phyloP scores from a whole-genome alignment of 2,888 invertebrate genomes.

The Apantesis nais region DNA sequence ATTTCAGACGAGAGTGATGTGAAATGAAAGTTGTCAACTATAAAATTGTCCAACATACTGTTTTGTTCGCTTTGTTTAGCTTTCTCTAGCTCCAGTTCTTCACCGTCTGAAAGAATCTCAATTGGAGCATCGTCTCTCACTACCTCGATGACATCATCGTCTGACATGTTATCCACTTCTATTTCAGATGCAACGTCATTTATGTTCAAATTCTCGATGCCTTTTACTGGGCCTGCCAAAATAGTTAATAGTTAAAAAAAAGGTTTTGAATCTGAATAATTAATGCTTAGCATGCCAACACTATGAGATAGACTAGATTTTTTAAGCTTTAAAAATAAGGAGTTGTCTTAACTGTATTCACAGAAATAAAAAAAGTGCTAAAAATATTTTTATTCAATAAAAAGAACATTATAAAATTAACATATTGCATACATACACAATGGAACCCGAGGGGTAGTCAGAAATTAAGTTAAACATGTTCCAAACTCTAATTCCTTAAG shows the following conservation, averaged over 20 bases:
- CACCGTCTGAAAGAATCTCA: constrained; percentile 77
- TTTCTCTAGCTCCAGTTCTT: constrained; percentile 67
- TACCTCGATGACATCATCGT: constrained; percentile 81
- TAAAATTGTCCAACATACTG: constrained; percentile 18
- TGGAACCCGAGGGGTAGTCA: background rate
- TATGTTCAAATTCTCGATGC: constrained; percentile 48
- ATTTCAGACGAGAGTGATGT: constrained; percentile 49
- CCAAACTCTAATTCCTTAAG: background rate
- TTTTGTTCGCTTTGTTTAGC: constrained; percentile 42
- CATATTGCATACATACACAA: background rate
- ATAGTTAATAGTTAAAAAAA: background rate
- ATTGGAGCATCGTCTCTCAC: constrained; percentile 79
- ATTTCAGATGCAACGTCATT: constrained; percentile 51
- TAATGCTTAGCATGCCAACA: background rate
- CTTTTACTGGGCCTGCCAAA: constrained; percentile 37
- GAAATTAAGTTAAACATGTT: background rate
- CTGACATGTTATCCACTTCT: constrained; percentile 62
- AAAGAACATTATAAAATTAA: constrained; percentile 2
- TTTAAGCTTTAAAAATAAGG: background rate
- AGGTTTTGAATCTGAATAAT: background rate
- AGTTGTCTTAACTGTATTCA: background rate
- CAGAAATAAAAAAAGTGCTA: background rate
- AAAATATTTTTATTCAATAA: constrained; percentile 13
- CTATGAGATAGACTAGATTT: constrained; percentile 3
- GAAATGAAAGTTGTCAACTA: constrained; percentile 45